Base-by-base conservation (phyloP, 1,140 invertebrate genomes). In the Panulirus ornatus region DNA sequence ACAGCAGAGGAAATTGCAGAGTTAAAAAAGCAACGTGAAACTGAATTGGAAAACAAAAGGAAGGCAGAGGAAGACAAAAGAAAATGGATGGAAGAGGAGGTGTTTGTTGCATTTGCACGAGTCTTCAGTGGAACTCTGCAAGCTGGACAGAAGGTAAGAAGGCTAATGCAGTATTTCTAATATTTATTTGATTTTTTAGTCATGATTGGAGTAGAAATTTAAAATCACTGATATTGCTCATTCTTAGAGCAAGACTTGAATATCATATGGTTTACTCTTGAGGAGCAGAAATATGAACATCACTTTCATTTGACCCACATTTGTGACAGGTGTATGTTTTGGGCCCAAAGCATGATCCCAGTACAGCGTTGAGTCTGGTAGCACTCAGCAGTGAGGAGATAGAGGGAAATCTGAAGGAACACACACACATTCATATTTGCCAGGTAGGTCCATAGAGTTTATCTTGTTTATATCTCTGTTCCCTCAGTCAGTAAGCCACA, bases 41-140 rank as follows among this genome's bases (percentile, higher is more conserved):
- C 83, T 40, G n/a, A 70, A 36, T 27, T 70, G 78, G 91, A 93
- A 51, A 93, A 94, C 86, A 86, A 75, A 71, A 90, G 42, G 19
- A 83, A 90, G 2, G 92, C 90, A 92, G 94, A 91, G 91, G 93
- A 83, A 93, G 94, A 93, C 93, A 91, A 93, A 42, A 93, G 93
- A 9, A 83, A 70, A 54, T 92, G 94, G 54, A 92, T 94, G 78
- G 93, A 94, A 84, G 95, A 97, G 87, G 95, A 96, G 91, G 96
- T 95, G 85, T 97, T 99, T 93, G 95, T 99, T 90, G 99, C 98
- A 1, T 98, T 99, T 95, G 98, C 98, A 27, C 95, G 98, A 93
- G 95, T 99, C 51, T 99, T 98, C 93, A 99, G 98, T 94, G 98
- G 99, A 11, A 97, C 95, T 76, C 92, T 99, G 9, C 96, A 94